Conservation (phyloP, 92 coral and sea anemone genomes). For the Zoanthus solanderi region DNA sequence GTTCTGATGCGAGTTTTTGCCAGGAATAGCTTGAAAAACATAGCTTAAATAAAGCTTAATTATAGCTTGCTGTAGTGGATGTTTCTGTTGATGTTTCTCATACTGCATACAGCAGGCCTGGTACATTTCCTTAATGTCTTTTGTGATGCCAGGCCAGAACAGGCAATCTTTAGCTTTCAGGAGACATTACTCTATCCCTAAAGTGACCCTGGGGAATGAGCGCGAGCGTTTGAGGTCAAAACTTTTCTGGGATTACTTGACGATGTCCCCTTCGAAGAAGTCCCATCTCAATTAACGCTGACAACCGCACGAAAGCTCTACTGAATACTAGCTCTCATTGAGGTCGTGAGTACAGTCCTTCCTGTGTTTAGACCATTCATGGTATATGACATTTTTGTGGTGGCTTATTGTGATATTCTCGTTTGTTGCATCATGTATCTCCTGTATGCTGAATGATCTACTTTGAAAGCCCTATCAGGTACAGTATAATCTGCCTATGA, state of each 20-base stretch:
- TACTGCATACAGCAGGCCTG: constrained; percentile 24
- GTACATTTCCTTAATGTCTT: neutral
- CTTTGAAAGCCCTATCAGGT: too few species aligned
- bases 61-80: constrained; percentile 25
- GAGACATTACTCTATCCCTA: constrained; percentile 26
- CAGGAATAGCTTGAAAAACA: constrained; percentile 24
- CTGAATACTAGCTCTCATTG: too few species aligned
- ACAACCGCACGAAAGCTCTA: constrained; percentile 25
- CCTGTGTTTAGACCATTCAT: constrained; percentile 27
- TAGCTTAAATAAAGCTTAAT: too few species aligned
- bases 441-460: neutral
- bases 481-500: too few species aligned
- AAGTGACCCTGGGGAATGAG: constrained; percentile 23
- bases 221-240: neutral
- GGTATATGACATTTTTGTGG: constrained; percentile 26
- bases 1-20: neutral
- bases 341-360: constrained; percentile 28
- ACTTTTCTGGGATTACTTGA: constrained; percentile 11
- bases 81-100: constrained; percentile 28
- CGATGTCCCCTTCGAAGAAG: constrained; percentile 16
- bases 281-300: constrained; percentile 20
- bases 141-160: constrained; percentile 26
- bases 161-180: neutral
- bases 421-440: constrained; percentile 1
- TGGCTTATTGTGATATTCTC: neutral